Conservation (phyloP, 2,888 invertebrate genomes). For the Noctua fimbriata region DNA sequence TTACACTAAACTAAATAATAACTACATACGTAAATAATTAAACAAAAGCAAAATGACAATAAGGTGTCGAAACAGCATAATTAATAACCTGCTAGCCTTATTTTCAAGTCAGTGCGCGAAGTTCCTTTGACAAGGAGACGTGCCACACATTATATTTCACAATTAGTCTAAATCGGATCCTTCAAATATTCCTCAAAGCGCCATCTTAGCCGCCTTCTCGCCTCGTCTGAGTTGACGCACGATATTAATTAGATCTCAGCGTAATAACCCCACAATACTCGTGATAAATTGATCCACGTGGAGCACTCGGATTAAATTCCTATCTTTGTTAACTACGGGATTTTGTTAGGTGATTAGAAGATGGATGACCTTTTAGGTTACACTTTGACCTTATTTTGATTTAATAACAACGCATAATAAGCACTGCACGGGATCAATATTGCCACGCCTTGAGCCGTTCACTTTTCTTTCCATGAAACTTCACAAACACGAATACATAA, state of each 20-base stretch:
- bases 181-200: constrained; percentile 42
- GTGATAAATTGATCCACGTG: constrained; percentile 69
- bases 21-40: too few species aligned
- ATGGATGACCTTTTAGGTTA: neutral
- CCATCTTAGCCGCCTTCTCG: constrained; percentile 63
- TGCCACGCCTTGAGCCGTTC: neutral
- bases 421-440: neutral
- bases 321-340: constrained; percentile 31
- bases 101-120: too few species aligned
- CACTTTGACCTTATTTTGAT: neutral
- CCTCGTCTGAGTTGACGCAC: constrained; percentile 66
- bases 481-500: neutral
- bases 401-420: neutral
- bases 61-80: too few species aligned
- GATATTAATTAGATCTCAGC: constrained; percentile 73
- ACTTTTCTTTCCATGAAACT: neutral
- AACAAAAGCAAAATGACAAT: too few species aligned
- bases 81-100: too few species aligned
- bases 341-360: neutral
- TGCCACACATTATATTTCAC: neutral
- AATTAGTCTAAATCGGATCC: neutral
- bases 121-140: too few species aligned
- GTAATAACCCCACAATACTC: constrained; percentile 69
- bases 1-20: too few species aligned
- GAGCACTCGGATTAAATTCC: constrained; percentile 66